Percentiles rank a stretch among this genome's conserved stretches.
phyloP scores from a whole-genome alignment of 2,888 invertebrate genomes.

The Gibbula magus region DNA sequence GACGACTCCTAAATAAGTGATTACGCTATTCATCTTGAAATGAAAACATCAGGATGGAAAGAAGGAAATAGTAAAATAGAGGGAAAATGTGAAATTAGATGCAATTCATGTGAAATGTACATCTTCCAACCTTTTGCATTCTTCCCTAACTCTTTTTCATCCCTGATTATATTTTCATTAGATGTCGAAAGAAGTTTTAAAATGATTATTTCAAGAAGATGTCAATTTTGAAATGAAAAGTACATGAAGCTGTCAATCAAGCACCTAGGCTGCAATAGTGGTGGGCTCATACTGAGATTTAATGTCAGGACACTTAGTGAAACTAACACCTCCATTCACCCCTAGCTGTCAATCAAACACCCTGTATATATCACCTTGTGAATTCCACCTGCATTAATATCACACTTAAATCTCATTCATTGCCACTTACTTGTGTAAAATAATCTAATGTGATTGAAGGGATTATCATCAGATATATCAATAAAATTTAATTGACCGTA shows the following conservation, averaged over 20 bases:
- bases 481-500: no score
- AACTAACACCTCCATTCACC: background rate
- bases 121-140: background rate
- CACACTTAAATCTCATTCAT: background rate
- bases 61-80: background rate
- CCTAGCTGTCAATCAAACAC: conserved; percentile 4
- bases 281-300: background rate
- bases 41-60: conserved; percentile 13
- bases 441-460: no score
- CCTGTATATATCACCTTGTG: background rate
- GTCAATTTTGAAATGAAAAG: conserved; percentile 6
- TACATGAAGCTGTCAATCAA: background rate
- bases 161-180: conserved; percentile 4
- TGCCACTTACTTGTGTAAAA: no score
- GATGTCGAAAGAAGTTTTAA: background rate
- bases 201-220: conserved; percentile 18
- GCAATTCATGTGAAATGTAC: conserved; percentile 9
- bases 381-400: background rate
- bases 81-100: conserved; percentile 10
- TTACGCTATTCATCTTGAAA: conserved; percentile 14
- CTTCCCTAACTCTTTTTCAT: background rate
- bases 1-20: conserved; percentile 1
- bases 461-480: no score
- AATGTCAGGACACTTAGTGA: background rate
- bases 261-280: background rate